Conservation (phyloP, 1,140 invertebrate genomes). For the Asbolus verrucosus region DNA sequence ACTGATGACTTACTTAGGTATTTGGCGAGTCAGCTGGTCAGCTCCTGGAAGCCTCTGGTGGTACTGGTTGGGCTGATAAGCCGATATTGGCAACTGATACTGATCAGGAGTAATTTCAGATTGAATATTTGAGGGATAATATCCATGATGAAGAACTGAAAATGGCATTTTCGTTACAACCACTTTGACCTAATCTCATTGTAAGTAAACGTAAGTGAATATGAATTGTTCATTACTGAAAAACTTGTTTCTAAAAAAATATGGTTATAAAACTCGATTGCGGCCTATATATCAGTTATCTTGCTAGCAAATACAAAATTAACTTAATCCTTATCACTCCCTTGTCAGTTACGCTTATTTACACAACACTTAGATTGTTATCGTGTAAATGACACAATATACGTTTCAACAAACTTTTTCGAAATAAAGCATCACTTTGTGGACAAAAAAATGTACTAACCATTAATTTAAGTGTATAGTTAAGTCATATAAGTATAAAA, state of each 20-base stretch:
- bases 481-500: too few relatives aligned
- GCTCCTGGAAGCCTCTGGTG: constrained; percentile 43
- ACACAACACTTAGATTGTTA: constrained; percentile 49
- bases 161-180: not conserved
- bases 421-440: too few relatives aligned
- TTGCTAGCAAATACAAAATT: constrained; percentile 16
- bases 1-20: constrained; percentile 33
- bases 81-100: constrained; percentile 56
- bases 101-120: constrained; percentile 54
- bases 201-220: too few relatives aligned
- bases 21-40: constrained; percentile 28
- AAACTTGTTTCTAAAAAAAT: too few relatives aligned
- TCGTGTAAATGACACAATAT: constrained; percentile 40
- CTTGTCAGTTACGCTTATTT: constrained; percentile 49
- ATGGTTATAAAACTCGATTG: not conserved
- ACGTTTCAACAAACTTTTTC: constrained; percentile 6
- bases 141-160: constrained; percentile 11
- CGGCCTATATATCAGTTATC: not conserved
- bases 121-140: constrained; percentile 12
- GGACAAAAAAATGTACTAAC: too few relatives aligned
- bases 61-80: constrained; percentile 32
- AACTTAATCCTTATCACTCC: constrained; percentile 46
- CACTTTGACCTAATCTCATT: not conserved
- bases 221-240: too few relatives aligned
- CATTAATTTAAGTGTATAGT: too few relatives aligned